Evolutionary conservation across 1,140 invertebrate species (phyloP), one percentile per base, ranked within the genome.

Genomic region (Trachymyrmex cornetzi): DNA sequence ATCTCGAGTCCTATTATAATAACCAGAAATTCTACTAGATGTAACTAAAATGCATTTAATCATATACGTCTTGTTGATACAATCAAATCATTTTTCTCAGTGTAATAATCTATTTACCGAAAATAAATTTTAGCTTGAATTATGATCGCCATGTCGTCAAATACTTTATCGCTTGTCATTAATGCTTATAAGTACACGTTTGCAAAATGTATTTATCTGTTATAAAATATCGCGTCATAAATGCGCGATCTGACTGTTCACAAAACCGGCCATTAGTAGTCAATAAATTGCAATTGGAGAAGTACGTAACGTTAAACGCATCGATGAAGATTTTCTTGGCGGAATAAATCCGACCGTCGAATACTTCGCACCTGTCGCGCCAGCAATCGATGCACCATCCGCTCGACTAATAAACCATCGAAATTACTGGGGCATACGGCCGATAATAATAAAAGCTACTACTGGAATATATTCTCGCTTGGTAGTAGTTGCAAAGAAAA

Each of bases 361-460:
- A 16, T 55, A 79, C 75, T 79, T 64, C 22, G 75, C 75, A 79
- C 75, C 59, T 64, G 38, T 79, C 75, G 16, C 75, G 24, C 75
- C 38, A 19, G 30, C 30, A 19, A 63, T 79, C 16, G 44, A 64
- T 48, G 55, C n/a, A 22, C 27, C 38, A n/a, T 79, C 44, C 75
- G 38, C 16, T 48, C 16, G 75, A 9, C 11, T 61, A 48, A 27
- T 48, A 64, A 44, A 63, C 75, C 14, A 63, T 24, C 24, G 59
- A 67, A 67, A 79, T 34, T 79, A 67, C 64, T 59, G 75, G 24
- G 14, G 6, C 14, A 64, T 7, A 44, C 34, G 22, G 38, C 44
- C 19, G 75, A 48, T 19, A 24, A 77, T 77, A 64, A 79, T 79
- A 64, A 79, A 48, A 50, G 59, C 12, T 22, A 79, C 75, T 64